phyloP scores from a whole-genome alignment of 2,888 invertebrate species.

The Ornithoptera alexandrae region DNA sequence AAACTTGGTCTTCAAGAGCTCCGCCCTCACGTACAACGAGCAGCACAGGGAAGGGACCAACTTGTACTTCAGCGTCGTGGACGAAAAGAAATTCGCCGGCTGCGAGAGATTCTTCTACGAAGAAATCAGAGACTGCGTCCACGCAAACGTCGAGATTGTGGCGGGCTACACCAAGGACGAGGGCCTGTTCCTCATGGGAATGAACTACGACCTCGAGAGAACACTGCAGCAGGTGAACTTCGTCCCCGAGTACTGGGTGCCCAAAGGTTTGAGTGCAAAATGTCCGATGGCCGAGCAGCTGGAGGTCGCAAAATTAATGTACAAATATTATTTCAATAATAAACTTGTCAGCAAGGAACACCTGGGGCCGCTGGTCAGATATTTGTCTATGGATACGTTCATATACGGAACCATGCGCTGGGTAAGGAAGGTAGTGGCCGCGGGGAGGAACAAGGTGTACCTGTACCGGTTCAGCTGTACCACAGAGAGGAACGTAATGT shows the following conservation, averaged over 20 bases:
- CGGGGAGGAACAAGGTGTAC: slow-evolving; percentile 40
- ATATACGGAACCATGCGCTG: slow-evolving; percentile 37
- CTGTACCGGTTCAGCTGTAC: slow-evolving; percentile 49
- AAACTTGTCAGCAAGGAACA: slow-evolving; percentile 34
- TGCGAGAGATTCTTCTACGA: slow-evolving; percentile 49
- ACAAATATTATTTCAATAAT: slow-evolving; percentile 46
- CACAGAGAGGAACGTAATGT: slow-evolving; percentile 44
- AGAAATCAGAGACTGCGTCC: slow-evolving; percentile 51
- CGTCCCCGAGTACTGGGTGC: slow-evolving; percentile 49
- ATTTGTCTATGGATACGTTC: slow-evolving; percentile 37
- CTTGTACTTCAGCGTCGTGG: slow-evolving; percentile 39
- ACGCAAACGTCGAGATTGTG: slow-evolving; percentile 82
- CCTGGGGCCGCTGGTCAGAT: slow-evolving; percentile 38
- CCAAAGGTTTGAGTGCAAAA: slow-evolving; percentile 42
- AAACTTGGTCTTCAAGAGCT: slow-evolving; percentile 38
- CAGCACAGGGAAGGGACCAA: slow-evolving; percentile 12
- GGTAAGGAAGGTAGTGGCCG: slow-evolving; percentile 39
- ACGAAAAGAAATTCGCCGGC: slow-evolving; percentile 45
- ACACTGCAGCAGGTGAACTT: slow-evolving; percentile 42
- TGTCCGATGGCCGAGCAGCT: slow-evolving; percentile 45
- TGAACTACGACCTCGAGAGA: slow-evolving; percentile 33
- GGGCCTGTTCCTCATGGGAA: slow-evolving; percentile 61
- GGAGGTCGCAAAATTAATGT: slow-evolving; percentile 46
- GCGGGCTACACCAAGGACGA: slow-evolving; percentile 85
- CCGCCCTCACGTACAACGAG: slow-evolving; percentile 38